phyloP scores from a whole-genome alignment of 2,113 vertebrate species.

The Brevimyrus niger region DNA sequence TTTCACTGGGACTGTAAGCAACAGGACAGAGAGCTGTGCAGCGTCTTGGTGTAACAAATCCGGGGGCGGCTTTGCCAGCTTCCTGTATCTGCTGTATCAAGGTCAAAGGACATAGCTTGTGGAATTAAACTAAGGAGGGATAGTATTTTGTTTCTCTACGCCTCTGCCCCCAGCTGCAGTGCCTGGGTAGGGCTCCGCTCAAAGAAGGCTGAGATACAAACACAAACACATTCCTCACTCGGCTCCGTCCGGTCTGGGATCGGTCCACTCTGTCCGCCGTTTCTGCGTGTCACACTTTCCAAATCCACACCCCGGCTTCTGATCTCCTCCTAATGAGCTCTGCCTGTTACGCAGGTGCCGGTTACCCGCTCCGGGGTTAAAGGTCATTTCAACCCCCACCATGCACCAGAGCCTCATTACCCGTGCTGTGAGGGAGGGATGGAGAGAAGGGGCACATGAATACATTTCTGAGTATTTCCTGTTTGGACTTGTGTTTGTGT shows the following conservation, averaged over 20 bases:
- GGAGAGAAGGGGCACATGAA: neutral
- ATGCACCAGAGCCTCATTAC: conserved; percentile 31
- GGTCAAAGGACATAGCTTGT: conserved; percentile 57
- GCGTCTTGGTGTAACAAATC: neutral
- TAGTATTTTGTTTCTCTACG: conserved; percentile 41
- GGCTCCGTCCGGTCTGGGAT: neutral
- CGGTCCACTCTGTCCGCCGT: neutral
- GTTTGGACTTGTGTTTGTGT: conserved; percentile 9
- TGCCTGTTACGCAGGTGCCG: conserved; percentile 38
- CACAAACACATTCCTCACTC: conserved; percentile 51
- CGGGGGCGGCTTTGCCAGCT: conserved; percentile 38
- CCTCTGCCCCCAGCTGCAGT: conserved; percentile 41
- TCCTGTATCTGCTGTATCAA: conserved; percentile 46
- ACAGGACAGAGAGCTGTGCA: neutral
- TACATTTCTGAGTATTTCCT: neutral
- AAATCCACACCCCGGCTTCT: neutral
- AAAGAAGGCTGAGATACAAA: conserved; percentile 49
- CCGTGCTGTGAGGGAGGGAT: conserved; percentile 10
- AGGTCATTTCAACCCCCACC: conserved; percentile 19
- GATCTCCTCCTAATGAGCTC: conserved; percentile 30
- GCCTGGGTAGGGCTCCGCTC: conserved; percentile 50
- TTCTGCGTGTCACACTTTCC: conserved; percentile 5
- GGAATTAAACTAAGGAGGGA: conserved; percentile 55
- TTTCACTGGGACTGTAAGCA: neutral
- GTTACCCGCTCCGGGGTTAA: conserved; percentile 40